A percentile compares a stretch with the other conserved stretches of the same genome.
Conservation (phyloP, 2,888 invertebrate species). For the Cantharis rustica region DNA sequence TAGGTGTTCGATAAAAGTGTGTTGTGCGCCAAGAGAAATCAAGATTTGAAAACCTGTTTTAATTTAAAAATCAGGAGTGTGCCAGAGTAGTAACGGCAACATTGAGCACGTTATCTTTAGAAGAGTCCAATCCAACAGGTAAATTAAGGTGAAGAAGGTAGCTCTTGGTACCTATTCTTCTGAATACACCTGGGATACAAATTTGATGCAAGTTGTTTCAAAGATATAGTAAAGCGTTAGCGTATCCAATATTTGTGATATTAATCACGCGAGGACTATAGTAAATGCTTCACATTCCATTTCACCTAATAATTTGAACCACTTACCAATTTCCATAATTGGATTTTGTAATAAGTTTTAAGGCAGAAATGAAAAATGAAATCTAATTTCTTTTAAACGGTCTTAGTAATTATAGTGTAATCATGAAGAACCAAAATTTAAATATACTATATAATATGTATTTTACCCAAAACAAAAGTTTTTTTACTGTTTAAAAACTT, state of each 20-base stretch:
- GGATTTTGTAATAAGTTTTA: neutral
- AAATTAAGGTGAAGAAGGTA: neutral
- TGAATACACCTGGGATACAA: neutral
- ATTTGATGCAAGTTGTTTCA: neutral
- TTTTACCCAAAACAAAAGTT: neutral
- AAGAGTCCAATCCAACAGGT: neutral
- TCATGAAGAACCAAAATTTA: no score
- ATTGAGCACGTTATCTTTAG: slow-evolving; percentile 1
- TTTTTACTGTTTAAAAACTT: neutral
- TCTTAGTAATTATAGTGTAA: neutral
- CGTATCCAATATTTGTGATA: neutral
- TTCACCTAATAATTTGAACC: neutral
- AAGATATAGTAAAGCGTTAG: neutral
- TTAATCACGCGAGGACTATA: neutral
- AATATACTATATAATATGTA: neutral
- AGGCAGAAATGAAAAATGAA: neutral
- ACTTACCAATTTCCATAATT: neutral
- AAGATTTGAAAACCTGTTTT: slow-evolving; percentile 12
- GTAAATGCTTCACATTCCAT: neutral
- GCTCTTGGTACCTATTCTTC: neutral
- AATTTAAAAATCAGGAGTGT: neutral
- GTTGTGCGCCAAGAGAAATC: slow-evolving; percentile 2
- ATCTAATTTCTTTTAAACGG: neutral
- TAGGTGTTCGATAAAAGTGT: neutral
- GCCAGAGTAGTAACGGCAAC: slow-evolving; percentile 13